These are phyloP conservation scores for Mythimna pallens DNA, from an alignment of 2,888 invertebrate species.

Conservation along the genomic window DNA sequence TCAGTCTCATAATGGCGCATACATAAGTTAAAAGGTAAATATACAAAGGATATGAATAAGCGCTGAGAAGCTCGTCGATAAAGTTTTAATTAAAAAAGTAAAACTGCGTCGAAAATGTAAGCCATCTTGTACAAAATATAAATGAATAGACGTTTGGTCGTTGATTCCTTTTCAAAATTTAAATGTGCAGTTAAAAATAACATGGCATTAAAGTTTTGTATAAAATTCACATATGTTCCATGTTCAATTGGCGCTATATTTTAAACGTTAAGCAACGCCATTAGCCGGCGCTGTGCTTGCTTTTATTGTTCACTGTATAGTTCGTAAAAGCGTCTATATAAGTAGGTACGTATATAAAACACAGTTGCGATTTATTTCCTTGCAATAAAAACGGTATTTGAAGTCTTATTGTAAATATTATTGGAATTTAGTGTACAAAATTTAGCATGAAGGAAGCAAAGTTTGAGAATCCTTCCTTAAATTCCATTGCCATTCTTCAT, in stretches of 20 bases:
- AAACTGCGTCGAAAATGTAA: conserved; percentile 43
- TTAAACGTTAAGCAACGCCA: conserved; percentile 33
- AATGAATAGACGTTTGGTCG: conserved; percentile 39
- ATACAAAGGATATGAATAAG: conserved; percentile 66
- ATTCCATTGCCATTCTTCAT: conserved; percentile 14
- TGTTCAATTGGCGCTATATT: conserved; percentile 28
- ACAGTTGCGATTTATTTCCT: background rate
- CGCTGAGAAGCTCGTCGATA: conserved; percentile 61
- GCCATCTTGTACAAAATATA: conserved; percentile 38
- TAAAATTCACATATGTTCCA: conserved; percentile 38
- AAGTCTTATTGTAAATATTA: background rate
- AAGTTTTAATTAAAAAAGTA: conserved; percentile 41
- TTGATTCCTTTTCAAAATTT: conserved; percentile 26
- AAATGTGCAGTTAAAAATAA: conserved; percentile 41
- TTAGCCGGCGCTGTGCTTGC: conserved; percentile 7
- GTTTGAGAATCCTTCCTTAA: conserved; percentile 7
- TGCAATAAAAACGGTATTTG: background rate
- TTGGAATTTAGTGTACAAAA: conserved; percentile 14
- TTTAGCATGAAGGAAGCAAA: conserved; percentile 15
- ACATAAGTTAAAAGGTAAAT: conserved; percentile 80
- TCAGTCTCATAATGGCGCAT: conserved; percentile 90
- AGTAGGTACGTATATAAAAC: background rate
- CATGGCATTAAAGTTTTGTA: conserved; percentile 36
- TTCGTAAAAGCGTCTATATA: conserved; percentile 9
- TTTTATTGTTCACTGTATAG: conserved; percentile 36